Evolutionary conservation across 1,140 invertebrate species (phyloP), one percentile per base, ranked within the genome.

Genomic region (Brachystomella parvula): DNA sequence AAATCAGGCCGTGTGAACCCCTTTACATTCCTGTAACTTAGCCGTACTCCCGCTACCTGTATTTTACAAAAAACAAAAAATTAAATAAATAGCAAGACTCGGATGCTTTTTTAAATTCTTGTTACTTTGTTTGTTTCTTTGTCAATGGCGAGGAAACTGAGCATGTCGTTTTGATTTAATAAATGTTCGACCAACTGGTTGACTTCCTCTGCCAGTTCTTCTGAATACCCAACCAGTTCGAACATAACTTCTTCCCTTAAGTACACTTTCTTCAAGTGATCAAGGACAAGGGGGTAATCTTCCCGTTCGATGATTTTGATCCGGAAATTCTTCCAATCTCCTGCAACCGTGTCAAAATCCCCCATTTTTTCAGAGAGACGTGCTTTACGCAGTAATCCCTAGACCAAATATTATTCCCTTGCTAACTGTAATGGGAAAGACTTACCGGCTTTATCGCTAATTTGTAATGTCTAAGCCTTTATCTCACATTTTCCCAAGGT

Each of bases 171-270:
- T 58, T 63, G 17, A 39, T 31, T 17, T 44, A 61, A 30, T n/a
- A 31, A 47, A 31, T 61, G 47, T 19, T 39, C 47, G 9, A 57
- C 2, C 26, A 49, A 26, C 26, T 26, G 31, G 24, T 57, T 39
- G 26, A 71, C 61, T 44, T 71, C 66, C 9, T 56, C 61, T 31
- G 31, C 66, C 29, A 67, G 63, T 47, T 63, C 58, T 29, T 64
- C 60, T 28, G 65, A 60, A 29, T 71, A 71, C n/a, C 69, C 69
- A 9, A 71, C 29, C 28, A 65, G 30, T 31, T 33, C 56, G 21
- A 53, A 71, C 26, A 65, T 67, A 3, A 66, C 62, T 62, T 71
- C 69, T 44, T 67, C 66, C 3, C 33, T 33, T 2, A 64, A 24
- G 30, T 67, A 71, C 47, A 61, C 24, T 17, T 65, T 47, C 47